Base-by-base conservation (phyloP, 2,113 vertebrate species). In the Empidonax traillii region DNA sequence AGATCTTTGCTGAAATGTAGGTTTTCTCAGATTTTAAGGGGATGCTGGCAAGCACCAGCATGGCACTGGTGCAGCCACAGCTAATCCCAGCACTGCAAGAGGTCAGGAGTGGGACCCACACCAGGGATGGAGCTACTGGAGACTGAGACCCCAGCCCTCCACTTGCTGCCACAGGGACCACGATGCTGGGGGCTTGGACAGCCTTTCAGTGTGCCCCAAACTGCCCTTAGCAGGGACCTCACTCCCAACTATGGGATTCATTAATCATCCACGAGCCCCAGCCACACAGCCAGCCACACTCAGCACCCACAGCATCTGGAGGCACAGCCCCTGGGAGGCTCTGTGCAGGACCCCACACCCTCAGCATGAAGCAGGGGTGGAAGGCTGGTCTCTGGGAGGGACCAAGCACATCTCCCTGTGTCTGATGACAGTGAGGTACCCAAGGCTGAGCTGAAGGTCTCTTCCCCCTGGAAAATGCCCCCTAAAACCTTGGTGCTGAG, bases 31-130 rank as follows among this genome's bases (percentile, higher is more conserved):
- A 23, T 76, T 11, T 73, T 35, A 8, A 47, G 53, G 46, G 74
- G 46, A 19, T 3, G 55, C 33, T 17, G 9, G 62, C 0, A 4
- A 47, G 37, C 3, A 5, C 9, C 8, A 5, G 25, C 1, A 3
- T 1, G 10, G 24, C 8, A 41, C 31, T 67, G 25, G 30, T 4
- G 17, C 44, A 67, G 49, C 28, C 24, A 10, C 7, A 1, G 61
- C 15, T 59, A n/a, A 68, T 28, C 33, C 23, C 76, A 23, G 61
- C 51, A 61, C 30, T n/a, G 44, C 28, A 37, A 20, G 62, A 30
- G n/a, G n/a, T 31, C 66, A 25, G 19, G 28, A 75, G 35, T 9
- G 46, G 66, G 41, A 81, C 8, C 33, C 3, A 0, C 41, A 11
- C 8, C 33, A 13, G 30, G 43, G 49, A 43, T 1, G 2, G 44